A percentile compares a stretch with the other conserved stretches of the same genome.
Conservation (phyloP, 1,140 invertebrate species). For the Chironomus tepperi region DNA sequence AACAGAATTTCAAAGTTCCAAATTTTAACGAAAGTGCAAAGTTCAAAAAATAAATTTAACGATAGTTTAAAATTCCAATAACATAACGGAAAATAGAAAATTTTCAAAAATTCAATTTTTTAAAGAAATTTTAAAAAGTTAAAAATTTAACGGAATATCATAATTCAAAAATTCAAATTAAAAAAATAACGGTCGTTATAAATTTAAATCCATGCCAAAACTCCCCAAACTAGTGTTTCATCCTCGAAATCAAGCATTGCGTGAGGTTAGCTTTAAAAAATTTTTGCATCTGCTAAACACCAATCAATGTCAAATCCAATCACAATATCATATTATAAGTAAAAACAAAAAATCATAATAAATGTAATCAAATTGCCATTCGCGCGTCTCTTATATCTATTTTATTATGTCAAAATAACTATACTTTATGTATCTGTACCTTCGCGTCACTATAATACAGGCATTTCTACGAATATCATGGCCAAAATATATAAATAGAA, state of each 20-base stretch:
- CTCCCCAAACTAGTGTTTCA: neutral
- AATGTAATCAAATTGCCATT: neutral
- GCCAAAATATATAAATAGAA: too few species aligned
- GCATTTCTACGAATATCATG: neutral
- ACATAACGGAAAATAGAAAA: too few species aligned
- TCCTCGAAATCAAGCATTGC: neutral
- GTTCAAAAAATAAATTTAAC: too few species aligned
- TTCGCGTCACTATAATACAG: neutral
- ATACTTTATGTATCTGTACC: neutral
- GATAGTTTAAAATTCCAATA: too few species aligned
- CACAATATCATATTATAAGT: conserved; percentile 1
- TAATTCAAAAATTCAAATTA: neutral
- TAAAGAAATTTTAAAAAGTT: neutral
- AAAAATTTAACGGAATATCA: neutral
- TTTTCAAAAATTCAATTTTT: neutral
- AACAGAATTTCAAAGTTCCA: too few species aligned
- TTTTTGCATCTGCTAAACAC: neutral
- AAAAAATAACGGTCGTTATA: neutral
- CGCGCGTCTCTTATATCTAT: neutral
- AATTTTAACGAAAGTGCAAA: too few species aligned
- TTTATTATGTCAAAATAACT: neutral
- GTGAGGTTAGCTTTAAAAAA: neutral
- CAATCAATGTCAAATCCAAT: neutral
- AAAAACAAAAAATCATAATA: neutral
- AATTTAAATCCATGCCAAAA: neutral